Base-by-base conservation (phyloP, 2,113 vertebrate species). In the Marmota monax region DNA sequence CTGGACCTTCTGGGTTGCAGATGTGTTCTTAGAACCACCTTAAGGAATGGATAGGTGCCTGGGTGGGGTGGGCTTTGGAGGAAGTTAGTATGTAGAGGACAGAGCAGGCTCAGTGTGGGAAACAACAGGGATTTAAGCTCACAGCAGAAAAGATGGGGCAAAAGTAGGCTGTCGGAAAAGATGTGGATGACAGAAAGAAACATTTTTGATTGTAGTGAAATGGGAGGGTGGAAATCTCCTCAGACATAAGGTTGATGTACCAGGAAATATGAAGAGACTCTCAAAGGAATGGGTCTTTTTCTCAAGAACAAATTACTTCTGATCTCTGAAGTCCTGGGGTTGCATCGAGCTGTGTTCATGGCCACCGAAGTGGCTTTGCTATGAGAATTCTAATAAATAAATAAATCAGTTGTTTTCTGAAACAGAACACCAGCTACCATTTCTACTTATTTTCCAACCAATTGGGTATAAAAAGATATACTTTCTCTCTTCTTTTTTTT, bases 261-360 rank as follows among this genome's bases (percentile, higher is more conserved):
- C 0, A 96, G 83, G 83, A 92, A 86, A 23, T 95, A 80, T 92
- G 84, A 93, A 91, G 77, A 94, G 77, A 13, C 67, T 73, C 79
- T 11, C 56, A 23, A 45, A 93, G 37, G 53, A 78, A 25, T 96
- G 94, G 69, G 74, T 97, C 48, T 93, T 96, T 76, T 97, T 95
- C 91, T 96, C 94, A 96, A 37, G 42, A 0, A 0, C 86, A 61
- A 80, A 45, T 79, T 67, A 0, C 39, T 94, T 96, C 80, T 78
- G 94, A 93, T 92, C 96, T 56, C 7, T 42, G 88, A 39, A 51
- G 12, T 51, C 48, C 48, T 0, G 48, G 48, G 0, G 18, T 92
- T 92, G 63, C 74, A 9, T 58, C 25, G 83, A 63, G 61, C 32
- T 78, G 16, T 80, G 51, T 84, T 83, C 48, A 18, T 34, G 45